phyloP scores from a whole-genome alignment of 2,888 invertebrate species.

The Pyrrhosoma nymphula region DNA sequence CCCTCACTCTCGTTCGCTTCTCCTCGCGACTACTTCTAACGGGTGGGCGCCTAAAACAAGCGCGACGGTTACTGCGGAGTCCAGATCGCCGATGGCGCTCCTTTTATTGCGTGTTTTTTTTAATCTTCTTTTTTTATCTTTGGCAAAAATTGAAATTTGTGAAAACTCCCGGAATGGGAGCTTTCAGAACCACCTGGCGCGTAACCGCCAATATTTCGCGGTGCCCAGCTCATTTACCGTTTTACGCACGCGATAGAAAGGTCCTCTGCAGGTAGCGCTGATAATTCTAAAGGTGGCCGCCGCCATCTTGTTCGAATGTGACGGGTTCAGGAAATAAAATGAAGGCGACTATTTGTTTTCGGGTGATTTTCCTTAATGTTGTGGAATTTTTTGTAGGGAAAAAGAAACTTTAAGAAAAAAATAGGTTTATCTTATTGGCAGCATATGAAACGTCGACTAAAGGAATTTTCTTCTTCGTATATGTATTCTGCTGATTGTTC shows the following conservation, averaged over 20 bases:
- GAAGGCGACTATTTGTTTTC: not conserved
- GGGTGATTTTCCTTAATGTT: not conserved
- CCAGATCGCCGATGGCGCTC: not conserved
- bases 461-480: too few species aligned
- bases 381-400: not conserved
- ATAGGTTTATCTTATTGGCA: too few species aligned
- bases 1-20: not conserved
- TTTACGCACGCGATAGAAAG: slow-evolving; percentile 18
- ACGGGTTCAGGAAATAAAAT: not conserved
- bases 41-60: not conserved
- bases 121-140: not conserved
- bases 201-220: slow-evolving; percentile 31
- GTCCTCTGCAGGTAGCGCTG: not conserved
- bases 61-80: not conserved
- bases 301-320: slow-evolving; percentile 1
- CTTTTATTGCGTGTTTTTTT: not conserved
- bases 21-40: not conserved
- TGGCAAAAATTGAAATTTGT: slow-evolving; percentile 30
- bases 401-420: not conserved
- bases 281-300: not conserved
- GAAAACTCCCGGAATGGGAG: not conserved
- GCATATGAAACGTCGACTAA: too few species aligned
- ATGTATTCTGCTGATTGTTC: too few species aligned
- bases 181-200: slow-evolving; percentile 32
- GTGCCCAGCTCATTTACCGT: not conserved